Evolutionary conservation across 2,113 vertebrate species (phyloP).

Genomic region (Paralichthys olivaceus): DNA sequence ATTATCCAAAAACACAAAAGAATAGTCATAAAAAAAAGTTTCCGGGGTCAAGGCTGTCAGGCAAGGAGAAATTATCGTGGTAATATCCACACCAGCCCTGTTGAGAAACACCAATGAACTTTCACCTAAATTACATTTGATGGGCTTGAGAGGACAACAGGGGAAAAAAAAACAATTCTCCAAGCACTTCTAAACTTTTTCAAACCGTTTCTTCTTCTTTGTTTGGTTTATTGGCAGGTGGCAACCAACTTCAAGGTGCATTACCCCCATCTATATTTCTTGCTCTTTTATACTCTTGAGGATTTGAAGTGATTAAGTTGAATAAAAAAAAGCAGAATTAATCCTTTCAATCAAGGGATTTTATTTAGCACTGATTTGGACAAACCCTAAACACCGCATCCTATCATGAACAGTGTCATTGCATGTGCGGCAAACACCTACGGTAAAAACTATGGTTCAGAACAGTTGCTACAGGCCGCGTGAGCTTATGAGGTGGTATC

Average conservation of each 20-base stretch:
- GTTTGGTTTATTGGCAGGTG: too few species aligned
- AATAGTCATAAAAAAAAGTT: too few species aligned
- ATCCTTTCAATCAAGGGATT: background rate
- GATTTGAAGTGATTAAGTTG: background rate
- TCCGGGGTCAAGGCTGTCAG: too few species aligned
- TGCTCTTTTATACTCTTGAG: background rate
- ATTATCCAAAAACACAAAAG: too few species aligned
- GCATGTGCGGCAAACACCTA: background rate
- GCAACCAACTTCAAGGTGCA: too few species aligned
- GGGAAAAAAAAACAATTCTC: background rate
- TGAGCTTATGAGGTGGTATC: background rate
- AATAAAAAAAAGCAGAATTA: background rate
- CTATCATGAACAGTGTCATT: background rate
- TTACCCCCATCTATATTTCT: background rate
- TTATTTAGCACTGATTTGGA: background rate
- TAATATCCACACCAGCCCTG: conserved; percentile 5
- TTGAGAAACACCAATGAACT: conserved; percentile 10
- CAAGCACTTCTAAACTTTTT: background rate
- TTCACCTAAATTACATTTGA: conserved; percentile 2
- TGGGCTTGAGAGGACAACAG: background rate
- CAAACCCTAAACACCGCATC: background rate
- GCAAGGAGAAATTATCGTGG: too few species aligned
- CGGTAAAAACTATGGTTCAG: background rate
- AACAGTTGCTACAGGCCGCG: background rate
- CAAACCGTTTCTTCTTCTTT: too few species aligned